Evolutionary conservation across 2,797 vertebrate genomes (phyloP).

Genomic region (Pseudomugil tenellus): DNA sequence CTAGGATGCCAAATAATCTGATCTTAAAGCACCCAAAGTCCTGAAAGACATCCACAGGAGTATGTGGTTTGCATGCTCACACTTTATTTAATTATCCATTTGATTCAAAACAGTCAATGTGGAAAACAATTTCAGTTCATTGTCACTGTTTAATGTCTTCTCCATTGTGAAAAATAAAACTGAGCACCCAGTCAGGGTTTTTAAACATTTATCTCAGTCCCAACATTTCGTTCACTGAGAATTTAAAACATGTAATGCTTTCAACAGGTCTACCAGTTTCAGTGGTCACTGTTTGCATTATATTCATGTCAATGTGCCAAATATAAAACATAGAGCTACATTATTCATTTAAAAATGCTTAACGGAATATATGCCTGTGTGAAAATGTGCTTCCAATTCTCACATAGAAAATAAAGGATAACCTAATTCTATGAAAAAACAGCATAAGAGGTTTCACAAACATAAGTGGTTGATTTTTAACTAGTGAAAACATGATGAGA

Average conservation of each 20-base stretch:
- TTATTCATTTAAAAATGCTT: constrained; percentile 22
- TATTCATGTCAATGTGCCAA: constrained; percentile 41
- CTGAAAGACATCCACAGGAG: constrained; percentile 22
- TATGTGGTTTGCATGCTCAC: background rate
- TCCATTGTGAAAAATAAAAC: constrained; percentile 24
- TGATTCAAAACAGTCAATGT: constrained; percentile 42
- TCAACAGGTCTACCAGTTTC: constrained; percentile 13
- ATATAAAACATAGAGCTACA: constrained; percentile 46
- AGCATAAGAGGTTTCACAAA: constrained; percentile 26
- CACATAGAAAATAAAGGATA: constrained; percentile 8
- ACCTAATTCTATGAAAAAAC: constrained; percentile 14
- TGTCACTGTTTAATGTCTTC: constrained; percentile 11
- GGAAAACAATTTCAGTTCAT: constrained; percentile 34
- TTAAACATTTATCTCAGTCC: constrained; percentile 15
- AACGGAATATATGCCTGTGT: constrained; percentile 47
- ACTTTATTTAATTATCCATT: constrained; percentile 44
- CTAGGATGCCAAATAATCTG: constrained; percentile 34
- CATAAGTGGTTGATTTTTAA: background rate
- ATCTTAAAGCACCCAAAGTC: constrained; percentile 4
- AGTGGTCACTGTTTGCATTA: constrained; percentile 17
- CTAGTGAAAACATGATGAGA: constrained; percentile 9
- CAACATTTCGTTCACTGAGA: constrained; percentile 8
- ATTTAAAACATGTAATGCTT: constrained; percentile 20
- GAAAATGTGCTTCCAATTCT: constrained; percentile 20
- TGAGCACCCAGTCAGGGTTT: background rate